Percentiles rank a stretch among this genome's conserved stretches.
Evolutionary conservation across 1,140 invertebrate species (phyloP).

Genomic region (Hypothenemus hampei): DNA sequence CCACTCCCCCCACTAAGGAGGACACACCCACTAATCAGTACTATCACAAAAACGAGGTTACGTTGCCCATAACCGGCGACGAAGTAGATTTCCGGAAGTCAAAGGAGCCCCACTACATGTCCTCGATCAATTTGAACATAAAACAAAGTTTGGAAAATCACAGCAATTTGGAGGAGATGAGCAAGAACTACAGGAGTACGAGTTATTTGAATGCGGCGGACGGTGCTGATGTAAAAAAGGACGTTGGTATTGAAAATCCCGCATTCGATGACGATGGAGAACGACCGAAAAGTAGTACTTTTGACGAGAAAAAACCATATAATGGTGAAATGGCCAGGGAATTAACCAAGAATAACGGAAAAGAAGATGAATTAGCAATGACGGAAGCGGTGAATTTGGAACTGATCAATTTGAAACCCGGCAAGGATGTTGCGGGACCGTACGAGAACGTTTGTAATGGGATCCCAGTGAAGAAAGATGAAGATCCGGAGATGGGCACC

Average conservation of each 20-base stretch:
- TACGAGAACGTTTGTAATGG: constrained; percentile 44
- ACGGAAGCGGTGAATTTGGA: constrained; percentile 74
- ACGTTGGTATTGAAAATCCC: constrained; percentile 34
- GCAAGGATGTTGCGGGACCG: constrained; percentile 43
- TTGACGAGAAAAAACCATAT: constrained; percentile 40
- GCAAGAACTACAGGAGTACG: constrained; percentile 40
- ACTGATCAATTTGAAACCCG: constrained; percentile 69
- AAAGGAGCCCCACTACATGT: constrained; percentile 41
- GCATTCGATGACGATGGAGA: constrained; percentile 35
- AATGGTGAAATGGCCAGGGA: constrained; percentile 36
- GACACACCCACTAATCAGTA: constrained; percentile 28
- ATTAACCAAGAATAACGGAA: constrained; percentile 19
- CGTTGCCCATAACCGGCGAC: constrained; percentile 42
- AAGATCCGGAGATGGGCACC: constrained; percentile 65
- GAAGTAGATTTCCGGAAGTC: constrained; percentile 35
- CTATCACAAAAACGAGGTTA: constrained; percentile 46
- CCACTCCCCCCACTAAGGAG: too few relatives aligned
- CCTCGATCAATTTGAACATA: constrained; percentile 44
- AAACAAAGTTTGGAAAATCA: constrained; percentile 39
- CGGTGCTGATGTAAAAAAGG: constrained; percentile 28
- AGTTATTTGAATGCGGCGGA: constrained; percentile 35
- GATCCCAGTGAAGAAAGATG: constrained; percentile 57
- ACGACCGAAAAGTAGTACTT: constrained; percentile 24
- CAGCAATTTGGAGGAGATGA: constrained; percentile 40
- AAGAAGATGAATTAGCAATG: constrained; percentile 37